Evolutionary conservation across 1,140 invertebrate genomes (phyloP).

Genomic region (Cylas formicarius): DNA sequence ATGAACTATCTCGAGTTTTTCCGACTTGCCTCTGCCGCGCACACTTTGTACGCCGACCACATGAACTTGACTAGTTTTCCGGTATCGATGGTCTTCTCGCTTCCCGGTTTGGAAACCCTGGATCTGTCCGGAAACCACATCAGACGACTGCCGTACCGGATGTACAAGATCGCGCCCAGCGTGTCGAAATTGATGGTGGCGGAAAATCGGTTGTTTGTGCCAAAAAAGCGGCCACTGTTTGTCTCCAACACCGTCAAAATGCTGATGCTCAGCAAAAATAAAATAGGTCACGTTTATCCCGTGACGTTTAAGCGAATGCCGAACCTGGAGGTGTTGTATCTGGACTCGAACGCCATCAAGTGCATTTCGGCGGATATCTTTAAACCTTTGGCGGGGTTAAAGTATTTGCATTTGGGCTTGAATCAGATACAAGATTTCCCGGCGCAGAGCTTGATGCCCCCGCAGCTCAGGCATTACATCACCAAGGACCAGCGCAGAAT

Average conservation of each 20-base stretch:
- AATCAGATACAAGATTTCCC: slow-evolving; percentile 28
- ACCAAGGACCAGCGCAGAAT: slow-evolving; percentile 15
- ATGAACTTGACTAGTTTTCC: slow-evolving; percentile 29
- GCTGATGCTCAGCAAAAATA: slow-evolving; percentile 30
- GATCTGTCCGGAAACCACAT: slow-evolving; percentile 31
- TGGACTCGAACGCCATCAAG: slow-evolving; percentile 30
- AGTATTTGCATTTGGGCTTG: slow-evolving; percentile 32
- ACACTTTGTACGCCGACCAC: slow-evolving; percentile 32
- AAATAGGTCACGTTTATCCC: slow-evolving; percentile 22
- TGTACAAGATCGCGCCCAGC: slow-evolving; percentile 18
- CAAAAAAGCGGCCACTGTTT: slow-evolving; percentile 24
- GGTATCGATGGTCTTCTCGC: slow-evolving; percentile 6
- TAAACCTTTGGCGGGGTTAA: slow-evolving; percentile 21
- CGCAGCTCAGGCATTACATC: slow-evolving; percentile 16
- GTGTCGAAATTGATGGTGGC: slow-evolving; percentile 27
- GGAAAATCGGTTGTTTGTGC: slow-evolving; percentile 26
- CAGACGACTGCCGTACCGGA: slow-evolving; percentile 18
- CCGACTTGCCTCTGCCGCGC: slow-evolving; percentile 14
- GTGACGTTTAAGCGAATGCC: slow-evolving; percentile 29
- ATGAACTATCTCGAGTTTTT: slow-evolving; percentile 15
- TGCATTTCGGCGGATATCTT: slow-evolving; percentile 26
- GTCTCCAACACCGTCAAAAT: slow-evolving; percentile 25
- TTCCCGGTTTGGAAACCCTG: slow-evolving; percentile 28
- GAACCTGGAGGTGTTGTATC: slow-evolving; percentile 28
- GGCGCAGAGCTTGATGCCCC: slow-evolving; percentile 19